phyloP scores from a whole-genome alignment of 1,140 invertebrate genomes.

The Apis laboriosa region DNA sequence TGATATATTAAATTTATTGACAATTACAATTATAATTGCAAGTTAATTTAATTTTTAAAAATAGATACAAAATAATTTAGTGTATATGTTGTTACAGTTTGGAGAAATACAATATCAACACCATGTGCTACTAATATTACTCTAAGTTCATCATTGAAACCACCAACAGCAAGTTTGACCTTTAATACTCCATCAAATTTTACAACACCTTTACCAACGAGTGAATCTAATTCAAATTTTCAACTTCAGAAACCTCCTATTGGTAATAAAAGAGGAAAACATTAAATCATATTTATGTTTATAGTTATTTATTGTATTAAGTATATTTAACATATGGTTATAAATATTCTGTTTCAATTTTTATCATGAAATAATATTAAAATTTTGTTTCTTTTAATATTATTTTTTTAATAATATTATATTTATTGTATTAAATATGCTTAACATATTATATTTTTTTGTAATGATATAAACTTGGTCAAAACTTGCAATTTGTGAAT shows the following conservation, averaged over 20 bases:
- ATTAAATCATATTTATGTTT: constrained; percentile 74
- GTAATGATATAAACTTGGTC: too few relatives aligned
- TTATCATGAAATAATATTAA: constrained; percentile 15
- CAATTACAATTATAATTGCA: constrained; percentile 4
- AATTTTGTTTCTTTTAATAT: neutral
- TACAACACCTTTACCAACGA: constrained; percentile 73
- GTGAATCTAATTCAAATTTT: constrained; percentile 80
- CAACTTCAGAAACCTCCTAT: constrained; percentile 87
- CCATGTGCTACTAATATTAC: constrained; percentile 78
- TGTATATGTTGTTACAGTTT: constrained; percentile 72
- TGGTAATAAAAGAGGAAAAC: constrained; percentile 87
- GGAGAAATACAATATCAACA: constrained; percentile 73
- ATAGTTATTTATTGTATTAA: neutral
- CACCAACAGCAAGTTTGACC: constrained; percentile 79
- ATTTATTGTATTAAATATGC: too few relatives aligned
- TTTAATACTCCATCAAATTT: constrained; percentile 77
- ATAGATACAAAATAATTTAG: constrained; percentile 44
- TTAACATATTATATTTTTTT: too few relatives aligned
- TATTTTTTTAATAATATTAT: neutral
- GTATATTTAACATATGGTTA: constrained; percentile 5
- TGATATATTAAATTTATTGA: neutral
- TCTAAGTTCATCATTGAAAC: constrained; percentile 80
- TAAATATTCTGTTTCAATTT: constrained; percentile 6
- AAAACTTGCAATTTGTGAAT: too few relatives aligned
- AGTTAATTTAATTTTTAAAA: neutral